These are phyloP conservation scores for Dipodomys stephensi DNA, from an alignment of 2,113 vertebrate species.

Conservation along the genomic window DNA sequence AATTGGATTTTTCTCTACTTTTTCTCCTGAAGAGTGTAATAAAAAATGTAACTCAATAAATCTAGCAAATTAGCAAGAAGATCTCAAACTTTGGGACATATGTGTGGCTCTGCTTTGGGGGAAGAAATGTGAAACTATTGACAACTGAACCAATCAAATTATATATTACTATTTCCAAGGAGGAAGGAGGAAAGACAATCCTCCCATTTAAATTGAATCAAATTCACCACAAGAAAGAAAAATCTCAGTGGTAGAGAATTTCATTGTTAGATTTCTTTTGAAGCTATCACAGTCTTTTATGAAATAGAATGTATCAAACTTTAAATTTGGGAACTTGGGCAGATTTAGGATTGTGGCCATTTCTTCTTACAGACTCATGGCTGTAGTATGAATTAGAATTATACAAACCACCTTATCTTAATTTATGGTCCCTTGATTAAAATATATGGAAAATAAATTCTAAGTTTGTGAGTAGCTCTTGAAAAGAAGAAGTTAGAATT, in stretches of 20 bases:
- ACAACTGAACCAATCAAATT: conserved; percentile 37
- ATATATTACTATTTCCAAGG: background rate
- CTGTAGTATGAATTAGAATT: background rate
- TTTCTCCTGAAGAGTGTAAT: conserved; percentile 53
- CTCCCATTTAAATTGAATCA: background rate
- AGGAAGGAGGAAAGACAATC: conserved; percentile 57
- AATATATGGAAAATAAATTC: conserved; percentile 63
- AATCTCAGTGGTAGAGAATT: background rate
- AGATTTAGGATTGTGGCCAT: background rate
- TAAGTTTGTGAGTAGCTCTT: conserved; percentile 33
- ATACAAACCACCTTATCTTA: conserved; percentile 7
- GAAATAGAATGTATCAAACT: conserved; percentile 63
- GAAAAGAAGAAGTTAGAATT: conserved; percentile 4
- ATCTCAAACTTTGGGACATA: conserved; percentile 34
- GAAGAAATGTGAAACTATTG: conserved; percentile 52
- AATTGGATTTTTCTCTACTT: conserved; percentile 62
- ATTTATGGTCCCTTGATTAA: conserved; percentile 6
- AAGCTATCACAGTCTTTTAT: conserved; percentile 63
- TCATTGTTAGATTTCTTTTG: conserved; percentile 34
- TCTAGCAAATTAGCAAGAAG: conserved; percentile 55
- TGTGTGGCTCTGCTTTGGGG: conserved; percentile 5
- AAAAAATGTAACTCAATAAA: conserved; percentile 17
- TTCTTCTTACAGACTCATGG: conserved; percentile 22
- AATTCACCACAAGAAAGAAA: background rate
- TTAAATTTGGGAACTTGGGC: conserved; percentile 39